A percentile compares a stretch with the other conserved stretches of the same genome.
These are phyloP conservation scores for Lateolabrax maculatus DNA, from an alignment of 2,797 vertebrate species.

Conservation along the genomic window DNA sequence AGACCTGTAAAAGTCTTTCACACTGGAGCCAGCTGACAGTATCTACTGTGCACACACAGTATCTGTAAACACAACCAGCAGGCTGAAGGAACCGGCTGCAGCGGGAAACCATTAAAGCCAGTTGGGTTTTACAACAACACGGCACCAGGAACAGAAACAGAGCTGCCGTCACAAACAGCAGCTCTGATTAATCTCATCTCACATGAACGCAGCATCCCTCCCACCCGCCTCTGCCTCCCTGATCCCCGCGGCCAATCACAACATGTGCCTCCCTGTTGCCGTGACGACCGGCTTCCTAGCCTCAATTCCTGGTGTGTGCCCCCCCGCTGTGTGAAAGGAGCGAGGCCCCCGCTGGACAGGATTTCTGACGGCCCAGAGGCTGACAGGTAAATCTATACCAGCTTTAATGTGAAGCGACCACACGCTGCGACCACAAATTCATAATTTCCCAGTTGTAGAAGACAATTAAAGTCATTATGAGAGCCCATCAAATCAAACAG, in stretches of 20 bases:
- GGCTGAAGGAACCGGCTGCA: neutral
- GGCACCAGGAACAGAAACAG: neutral
- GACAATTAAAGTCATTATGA: neutral
- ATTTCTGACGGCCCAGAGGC: neutral
- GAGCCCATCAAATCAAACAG: too few species aligned
- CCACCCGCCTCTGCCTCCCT: neutral
- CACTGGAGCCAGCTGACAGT: too few species aligned
- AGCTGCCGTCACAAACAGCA: neutral
- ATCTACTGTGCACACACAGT: neutral
- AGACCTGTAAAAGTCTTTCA: too few species aligned
- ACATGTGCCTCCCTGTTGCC: conserved; percentile 20
- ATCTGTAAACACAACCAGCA: neutral
- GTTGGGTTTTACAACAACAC: too few species aligned
- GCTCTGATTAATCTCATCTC: neutral
- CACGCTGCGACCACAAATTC: neutral
- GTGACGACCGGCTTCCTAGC: conserved; percentile 28
- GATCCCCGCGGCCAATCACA: neutral
- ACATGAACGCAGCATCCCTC: neutral
- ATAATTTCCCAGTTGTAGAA: neutral
- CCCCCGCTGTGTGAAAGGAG: neutral
- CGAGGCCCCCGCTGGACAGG: neutral
- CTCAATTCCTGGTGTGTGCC: too few species aligned
- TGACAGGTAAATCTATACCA: conserved; percentile 11
- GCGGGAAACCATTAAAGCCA: neutral
- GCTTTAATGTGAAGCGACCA: neutral